Evolutionary conservation across 2,113 vertebrate species (phyloP).

Genomic region (Panthera uncia): DNA sequence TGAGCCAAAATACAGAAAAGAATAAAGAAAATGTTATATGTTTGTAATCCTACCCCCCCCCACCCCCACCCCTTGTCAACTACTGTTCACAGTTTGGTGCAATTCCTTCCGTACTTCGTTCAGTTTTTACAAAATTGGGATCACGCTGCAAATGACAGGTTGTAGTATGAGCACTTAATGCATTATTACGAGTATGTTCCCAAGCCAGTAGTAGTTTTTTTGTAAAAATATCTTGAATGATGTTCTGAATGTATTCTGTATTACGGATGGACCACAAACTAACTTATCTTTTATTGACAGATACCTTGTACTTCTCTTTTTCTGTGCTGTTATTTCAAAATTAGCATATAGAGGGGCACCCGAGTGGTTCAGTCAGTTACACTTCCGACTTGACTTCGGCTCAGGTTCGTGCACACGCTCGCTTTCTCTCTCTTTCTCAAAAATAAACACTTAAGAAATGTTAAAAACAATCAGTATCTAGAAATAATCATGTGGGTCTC

Average conservation of each 20-base stretch:
- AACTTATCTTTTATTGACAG: not conserved
- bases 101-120: not conserved
- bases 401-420: too few relatives aligned
- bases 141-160: not conserved
- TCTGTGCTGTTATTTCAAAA: conserved; percentile 18
- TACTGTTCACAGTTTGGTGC: not conserved
- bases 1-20: not conserved
- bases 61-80: not conserved
- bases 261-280: not conserved
- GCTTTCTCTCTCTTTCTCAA: too few relatives aligned
- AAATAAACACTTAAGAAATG: too few relatives aligned
- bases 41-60: not conserved
- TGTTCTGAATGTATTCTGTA: not conserved
- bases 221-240: not conserved
- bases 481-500: not conserved
- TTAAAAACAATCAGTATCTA: not conserved
- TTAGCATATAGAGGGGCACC: not conserved
- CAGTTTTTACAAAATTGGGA: not conserved
- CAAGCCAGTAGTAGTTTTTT: not conserved
- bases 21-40: not conserved
- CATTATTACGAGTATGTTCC: not conserved
- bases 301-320: not conserved
- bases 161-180: not conserved
- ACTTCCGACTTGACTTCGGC: too few relatives aligned
- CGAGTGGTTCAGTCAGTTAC: too few relatives aligned